Base-by-base conservation (phyloP, 2,888 invertebrate species). In the Brenthis daphne region DNA sequence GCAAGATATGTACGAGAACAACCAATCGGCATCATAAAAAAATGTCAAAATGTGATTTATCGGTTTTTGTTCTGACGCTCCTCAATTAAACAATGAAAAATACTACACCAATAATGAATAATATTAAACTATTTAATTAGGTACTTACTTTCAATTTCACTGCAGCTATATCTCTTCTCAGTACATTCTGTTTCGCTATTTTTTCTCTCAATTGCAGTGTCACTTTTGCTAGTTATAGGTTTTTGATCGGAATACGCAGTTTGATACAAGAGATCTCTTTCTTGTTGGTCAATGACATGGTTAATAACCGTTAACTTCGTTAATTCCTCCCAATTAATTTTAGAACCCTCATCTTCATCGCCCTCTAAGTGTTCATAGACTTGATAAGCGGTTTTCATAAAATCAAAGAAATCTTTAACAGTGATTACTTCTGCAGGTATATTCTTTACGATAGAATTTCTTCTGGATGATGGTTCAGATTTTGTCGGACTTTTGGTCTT, bases 331-430 rank as follows among this genome's bases (percentile, higher is more conserved):
- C 93, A 94, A 74, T 94, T 86, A 71, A 93, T 90, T 75, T 89
- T 92, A 0, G 84, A 75, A 3, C 85, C 85, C 50, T 90, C 90
- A 74, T 93, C 83, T 77, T 93, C 87, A 47, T 86, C 86, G 6
- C 83, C 90, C 84, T 88, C 90, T 71, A 89, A 79, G 75, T 92
- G 88, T 76, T 93, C 92, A 69, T 91, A 93, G 13, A 96, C 94
- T 88, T 95, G 95, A 84, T 96, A 96, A 0, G 96, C 96, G 8
- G 95, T 95, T 82, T 94, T 94, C 90, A 96, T 93, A 80, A 96
- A 96, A 79, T 95, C 95, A 77, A 96, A 94, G 80, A 96, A 96
- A 77, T 95, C 94, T 82, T 94, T 94, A 8, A 95, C 94, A 0
- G 95, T 94, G 61, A 96, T 94, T 47, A 95, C 93, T 83, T 96